Conservation (phyloP, 2,113 vertebrate species). For the Crotalus horridus region DNA sequence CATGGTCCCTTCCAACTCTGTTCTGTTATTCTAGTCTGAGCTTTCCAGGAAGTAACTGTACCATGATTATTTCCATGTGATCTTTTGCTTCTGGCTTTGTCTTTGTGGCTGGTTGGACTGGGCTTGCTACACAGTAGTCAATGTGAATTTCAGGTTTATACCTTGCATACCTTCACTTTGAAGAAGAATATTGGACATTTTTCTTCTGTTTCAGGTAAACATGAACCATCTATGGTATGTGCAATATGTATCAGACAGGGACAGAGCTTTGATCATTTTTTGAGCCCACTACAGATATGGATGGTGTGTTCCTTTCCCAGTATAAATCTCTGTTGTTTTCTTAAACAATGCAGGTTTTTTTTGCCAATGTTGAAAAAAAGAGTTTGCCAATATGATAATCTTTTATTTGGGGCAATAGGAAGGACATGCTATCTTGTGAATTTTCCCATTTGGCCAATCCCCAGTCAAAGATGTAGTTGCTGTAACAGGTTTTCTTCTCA, state of each 20-base stretch:
- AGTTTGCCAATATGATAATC: no score
- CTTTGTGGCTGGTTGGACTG: background rate
- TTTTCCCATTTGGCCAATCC: background rate
- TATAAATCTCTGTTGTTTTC: no score
- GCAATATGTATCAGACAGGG: no score
- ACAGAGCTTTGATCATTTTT: no score
- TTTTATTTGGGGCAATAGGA: no score
- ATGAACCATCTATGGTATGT: background rate
- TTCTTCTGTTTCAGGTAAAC: background rate
- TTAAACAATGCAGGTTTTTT: no score
- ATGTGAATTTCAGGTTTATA: background rate
- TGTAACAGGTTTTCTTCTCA: background rate
- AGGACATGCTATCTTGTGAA: no score
- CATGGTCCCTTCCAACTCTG: background rate
- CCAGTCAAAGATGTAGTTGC: background rate
- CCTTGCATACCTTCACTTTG: background rate
- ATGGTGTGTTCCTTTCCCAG: no score
- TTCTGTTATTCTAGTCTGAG: background rate
- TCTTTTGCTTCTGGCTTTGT: background rate
- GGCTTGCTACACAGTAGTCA: background rate
- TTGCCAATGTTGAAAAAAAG: no score
- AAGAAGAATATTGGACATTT: background rate
- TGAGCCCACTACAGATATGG: no score
- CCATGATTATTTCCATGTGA: background rate
- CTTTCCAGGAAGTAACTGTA: background rate